Percentiles rank a stretch among this genome's conserved stretches.
These are phyloP conservation scores for Pyrocephalus nanus DNA, from an alignment of 2,797 vertebrate species.

Conservation along the genomic window DNA sequence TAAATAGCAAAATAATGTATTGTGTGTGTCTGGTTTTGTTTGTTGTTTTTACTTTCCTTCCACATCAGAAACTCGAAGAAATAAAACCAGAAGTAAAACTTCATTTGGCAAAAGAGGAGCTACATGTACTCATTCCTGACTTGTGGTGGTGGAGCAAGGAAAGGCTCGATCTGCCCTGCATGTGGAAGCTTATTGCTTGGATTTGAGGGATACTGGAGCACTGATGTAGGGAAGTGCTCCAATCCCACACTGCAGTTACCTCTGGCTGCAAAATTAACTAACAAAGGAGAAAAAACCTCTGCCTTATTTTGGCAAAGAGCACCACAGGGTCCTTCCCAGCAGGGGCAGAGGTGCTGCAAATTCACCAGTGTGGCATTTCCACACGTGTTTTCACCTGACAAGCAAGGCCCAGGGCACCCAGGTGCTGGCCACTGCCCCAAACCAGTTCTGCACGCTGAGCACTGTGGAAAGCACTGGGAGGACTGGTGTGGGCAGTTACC, in stretches of 20 bases:
- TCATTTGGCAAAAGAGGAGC: background rate
- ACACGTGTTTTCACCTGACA: background rate
- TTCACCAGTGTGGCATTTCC: background rate
- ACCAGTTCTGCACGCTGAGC: background rate
- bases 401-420: background rate
- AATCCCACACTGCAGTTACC: background rate
- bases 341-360: background rate
- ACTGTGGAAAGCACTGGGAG: background rate
- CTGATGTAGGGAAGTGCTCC: background rate
- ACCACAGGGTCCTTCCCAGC: background rate
- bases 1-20: background rate
- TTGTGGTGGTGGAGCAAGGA: background rate
- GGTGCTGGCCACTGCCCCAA: background rate
- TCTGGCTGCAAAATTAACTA: background rate
- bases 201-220: background rate
- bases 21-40: accelerated
- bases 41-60: background rate
- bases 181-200: background rate
- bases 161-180: background rate
- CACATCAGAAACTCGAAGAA: background rate
- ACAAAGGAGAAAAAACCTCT: accelerated
- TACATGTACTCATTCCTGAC: background rate
- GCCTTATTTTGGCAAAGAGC: background rate
- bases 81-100: background rate
- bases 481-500: background rate